These are phyloP conservation scores for Microplitis demolitor DNA, from an alignment of 1,140 invertebrate genomes.

Conservation along the genomic window DNA sequence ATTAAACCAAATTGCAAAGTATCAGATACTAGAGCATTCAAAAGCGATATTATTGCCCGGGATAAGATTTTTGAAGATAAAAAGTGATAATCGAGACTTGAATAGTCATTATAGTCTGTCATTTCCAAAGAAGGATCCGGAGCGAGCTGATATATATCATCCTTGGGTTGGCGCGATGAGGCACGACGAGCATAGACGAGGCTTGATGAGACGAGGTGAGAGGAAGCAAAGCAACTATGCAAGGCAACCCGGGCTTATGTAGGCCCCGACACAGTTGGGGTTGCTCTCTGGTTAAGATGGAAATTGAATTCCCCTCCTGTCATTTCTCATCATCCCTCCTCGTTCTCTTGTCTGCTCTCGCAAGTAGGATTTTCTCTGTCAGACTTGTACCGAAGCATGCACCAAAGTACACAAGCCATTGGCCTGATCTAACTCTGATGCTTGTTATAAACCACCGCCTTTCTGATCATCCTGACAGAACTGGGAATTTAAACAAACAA, in stretches of 20 bases:
- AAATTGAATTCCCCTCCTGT: slow-evolving; percentile 50
- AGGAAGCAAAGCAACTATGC: not conserved
- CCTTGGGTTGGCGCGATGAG: not conserved
- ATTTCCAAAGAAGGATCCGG: slow-evolving; percentile 26
- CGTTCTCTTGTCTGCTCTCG: not conserved
- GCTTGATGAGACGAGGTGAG: not conserved
- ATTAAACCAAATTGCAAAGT: no score
- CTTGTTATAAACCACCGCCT: slow-evolving; percentile 4
- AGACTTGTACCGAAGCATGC: not conserved
- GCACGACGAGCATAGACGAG: not conserved
- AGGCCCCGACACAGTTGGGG: slow-evolving; percentile 24
- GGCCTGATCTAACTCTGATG: not conserved
- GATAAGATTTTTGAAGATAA: no score
- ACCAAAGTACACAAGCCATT: not conserved
- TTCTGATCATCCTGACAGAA: slow-evolving; percentile 12
- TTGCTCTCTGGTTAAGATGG: slow-evolving; percentile 48
- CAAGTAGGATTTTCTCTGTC: slow-evolving; percentile 9
- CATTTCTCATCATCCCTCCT: slow-evolving; percentile 32
- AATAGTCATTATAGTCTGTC: slow-evolving; percentile 27
- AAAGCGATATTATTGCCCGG: no score
- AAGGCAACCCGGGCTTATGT: not conserved
- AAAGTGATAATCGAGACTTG: slow-evolving; percentile 21
- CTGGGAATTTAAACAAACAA: not conserved
- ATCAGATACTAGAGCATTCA: no score
- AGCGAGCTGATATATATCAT: slow-evolving; percentile 19